Conservation (phyloP, 2,113 vertebrate species). For the Cyanistes caeruleus region DNA sequence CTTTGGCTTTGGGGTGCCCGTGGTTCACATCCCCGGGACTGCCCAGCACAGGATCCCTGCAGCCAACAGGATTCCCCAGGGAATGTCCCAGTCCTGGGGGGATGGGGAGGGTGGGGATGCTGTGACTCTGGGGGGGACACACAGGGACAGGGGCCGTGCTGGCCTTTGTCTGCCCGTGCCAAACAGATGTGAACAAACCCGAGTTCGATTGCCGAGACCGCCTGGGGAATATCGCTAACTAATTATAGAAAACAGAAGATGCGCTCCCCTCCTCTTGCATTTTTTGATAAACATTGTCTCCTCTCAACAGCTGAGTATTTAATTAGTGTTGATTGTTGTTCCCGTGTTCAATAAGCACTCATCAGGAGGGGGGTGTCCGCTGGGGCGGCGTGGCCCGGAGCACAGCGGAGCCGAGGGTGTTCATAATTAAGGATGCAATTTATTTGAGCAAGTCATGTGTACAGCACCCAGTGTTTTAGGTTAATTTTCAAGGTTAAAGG, state of each 20-base stretch:
- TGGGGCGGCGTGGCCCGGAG: conserved; percentile 80
- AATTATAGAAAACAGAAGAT: conserved; percentile 85
- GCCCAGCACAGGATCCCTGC: not conserved
- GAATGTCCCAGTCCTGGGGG: rapidly evolving
- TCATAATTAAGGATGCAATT: conserved; percentile 80
- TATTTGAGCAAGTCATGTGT: conserved; percentile 75
- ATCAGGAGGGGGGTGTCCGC: conserved; percentile 81
- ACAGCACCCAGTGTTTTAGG: conserved; percentile 66
- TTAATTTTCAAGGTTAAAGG: conserved; percentile 77
- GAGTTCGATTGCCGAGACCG: conserved; percentile 57
- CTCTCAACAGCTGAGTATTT: conserved; percentile 89
- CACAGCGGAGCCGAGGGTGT: conserved; percentile 74
- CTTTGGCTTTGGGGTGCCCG: not conserved
- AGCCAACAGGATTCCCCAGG: not conserved
- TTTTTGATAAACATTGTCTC: conserved; percentile 84
- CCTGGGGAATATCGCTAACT: conserved; percentile 82
- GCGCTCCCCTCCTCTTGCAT: conserved; percentile 66
- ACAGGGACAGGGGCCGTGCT: not conserved
- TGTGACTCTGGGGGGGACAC: not conserved
- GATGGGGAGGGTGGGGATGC: not conserved
- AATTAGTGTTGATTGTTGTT: conserved; percentile 94
- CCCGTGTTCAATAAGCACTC: conserved; percentile 89
- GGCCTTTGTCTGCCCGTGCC: conserved; percentile 24
- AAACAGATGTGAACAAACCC: conserved; percentile 38
- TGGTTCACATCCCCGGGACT: rapidly evolving